A percentile compares a stretch with the other conserved stretches of the same genome.
Conservation (phyloP, 2,113 vertebrate genomes). For the Glareola pratincola region DNA sequence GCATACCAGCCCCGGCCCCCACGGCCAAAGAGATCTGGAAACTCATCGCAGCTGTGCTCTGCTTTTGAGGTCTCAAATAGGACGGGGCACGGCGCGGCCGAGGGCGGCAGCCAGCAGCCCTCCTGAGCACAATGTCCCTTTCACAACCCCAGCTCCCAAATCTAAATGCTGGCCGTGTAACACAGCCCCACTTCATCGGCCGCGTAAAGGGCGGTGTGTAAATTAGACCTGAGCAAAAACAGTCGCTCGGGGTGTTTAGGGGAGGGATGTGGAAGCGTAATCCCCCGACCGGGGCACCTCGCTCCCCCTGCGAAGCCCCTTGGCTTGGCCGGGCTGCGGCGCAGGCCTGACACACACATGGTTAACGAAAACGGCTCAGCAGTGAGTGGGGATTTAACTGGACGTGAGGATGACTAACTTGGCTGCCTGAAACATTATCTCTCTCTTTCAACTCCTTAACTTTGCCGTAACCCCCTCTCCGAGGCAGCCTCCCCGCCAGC, state of each 20-base stretch:
- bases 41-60: constrained; percentile 34
- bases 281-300: background rate
- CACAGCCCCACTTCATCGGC: background rate
- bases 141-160: background rate
- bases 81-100: background rate
- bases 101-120: background rate
- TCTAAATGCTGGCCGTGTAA: background rate
- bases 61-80: background rate
- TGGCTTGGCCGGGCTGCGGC: background rate
- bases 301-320: background rate
- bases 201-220: background rate
- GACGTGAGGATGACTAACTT: constrained; percentile 30
- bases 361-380: background rate
- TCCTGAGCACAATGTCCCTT: background rate
- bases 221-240: constrained; percentile 16
- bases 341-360: background rate
- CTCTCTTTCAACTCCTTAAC: constrained; percentile 24
- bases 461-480: background rate
- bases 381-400: background rate
- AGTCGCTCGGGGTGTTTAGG: background rate
- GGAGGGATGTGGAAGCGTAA: background rate
- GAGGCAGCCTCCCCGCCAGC: background rate
- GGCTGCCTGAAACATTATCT: constrained; percentile 19
- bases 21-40: background rate
- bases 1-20: background rate